Conservation (phyloP, 2,888 invertebrate genomes). For the Napeogenes inachia region DNA sequence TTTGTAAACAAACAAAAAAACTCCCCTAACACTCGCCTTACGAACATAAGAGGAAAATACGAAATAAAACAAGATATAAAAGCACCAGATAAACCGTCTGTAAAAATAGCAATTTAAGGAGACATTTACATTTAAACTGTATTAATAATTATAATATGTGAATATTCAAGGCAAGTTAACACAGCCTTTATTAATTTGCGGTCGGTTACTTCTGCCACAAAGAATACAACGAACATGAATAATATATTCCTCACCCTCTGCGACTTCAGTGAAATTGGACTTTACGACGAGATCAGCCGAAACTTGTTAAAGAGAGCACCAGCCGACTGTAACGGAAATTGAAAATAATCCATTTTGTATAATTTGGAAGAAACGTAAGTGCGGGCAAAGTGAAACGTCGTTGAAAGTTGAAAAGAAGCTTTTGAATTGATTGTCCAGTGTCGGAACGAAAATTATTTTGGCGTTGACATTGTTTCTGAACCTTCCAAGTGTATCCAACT, state of each 20-base stretch:
- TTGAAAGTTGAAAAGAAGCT: constrained; percentile 57
- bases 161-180: constrained; percentile 11
- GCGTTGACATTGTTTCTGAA: constrained; percentile 64
- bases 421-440: constrained; percentile 70
- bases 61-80: constrained; percentile 25
- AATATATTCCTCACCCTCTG: constrained; percentile 12
- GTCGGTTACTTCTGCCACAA: constrained; percentile 14
- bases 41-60: constrained; percentile 32
- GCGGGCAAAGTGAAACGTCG: constrained; percentile 46
- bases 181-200: constrained; percentile 22
- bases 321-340: constrained; percentile 14
- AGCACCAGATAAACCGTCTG: constrained; percentile 4
- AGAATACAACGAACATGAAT: constrained; percentile 18
- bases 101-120: constrained; percentile 15
- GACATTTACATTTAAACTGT: constrained; percentile 7
- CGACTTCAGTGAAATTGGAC: constrained; percentile 14
- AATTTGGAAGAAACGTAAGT: constrained; percentile 46
- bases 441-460: constrained; percentile 64
- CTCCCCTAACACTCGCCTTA: constrained; percentile 35
- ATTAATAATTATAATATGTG: constrained; percentile 1
- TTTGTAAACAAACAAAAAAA: constrained; percentile 50
- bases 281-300: constrained; percentile 11
- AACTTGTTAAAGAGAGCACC: constrained; percentile 14
- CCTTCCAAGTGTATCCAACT: constrained; percentile 64
- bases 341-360: constrained; percentile 33